Percentiles rank a stretch among this genome's conserved stretches.
phyloP scores from a whole-genome alignment of 2,888 invertebrate species.

The Chirona hameri region DNA sequence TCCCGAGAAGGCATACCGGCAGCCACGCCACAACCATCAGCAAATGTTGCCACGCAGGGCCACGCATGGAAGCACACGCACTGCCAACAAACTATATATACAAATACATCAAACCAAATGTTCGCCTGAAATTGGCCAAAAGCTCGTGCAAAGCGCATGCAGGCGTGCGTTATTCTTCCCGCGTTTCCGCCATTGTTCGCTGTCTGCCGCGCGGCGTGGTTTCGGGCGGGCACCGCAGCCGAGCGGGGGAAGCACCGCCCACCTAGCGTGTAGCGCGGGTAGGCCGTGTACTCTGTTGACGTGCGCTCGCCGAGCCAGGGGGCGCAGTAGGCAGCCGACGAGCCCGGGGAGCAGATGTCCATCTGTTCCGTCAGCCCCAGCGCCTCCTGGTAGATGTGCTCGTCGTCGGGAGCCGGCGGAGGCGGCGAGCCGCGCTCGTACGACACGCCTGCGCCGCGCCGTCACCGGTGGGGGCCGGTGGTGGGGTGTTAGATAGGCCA shows the following conservation, averaged over 20 bases:
- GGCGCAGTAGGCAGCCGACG: background rate
- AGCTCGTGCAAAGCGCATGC: too few relatives aligned
- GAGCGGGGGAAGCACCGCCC: background rate
- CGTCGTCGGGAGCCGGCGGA: slow-evolving; percentile 3
- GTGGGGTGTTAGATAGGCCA: background rate
- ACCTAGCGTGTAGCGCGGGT: slow-evolving; percentile 9
- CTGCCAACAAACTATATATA: too few relatives aligned
- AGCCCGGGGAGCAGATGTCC: background rate
- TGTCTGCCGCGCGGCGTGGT: too few relatives aligned
- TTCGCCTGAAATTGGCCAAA: too few relatives aligned
- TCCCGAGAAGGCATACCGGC: too few relatives aligned
- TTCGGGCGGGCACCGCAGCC: background rate
- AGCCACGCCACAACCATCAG: too few relatives aligned
- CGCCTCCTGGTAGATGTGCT: slow-evolving; percentile 29
- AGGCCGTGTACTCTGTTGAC: background rate
- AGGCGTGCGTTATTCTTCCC: too few relatives aligned
- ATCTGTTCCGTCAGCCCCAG: background rate
- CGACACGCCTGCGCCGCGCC: background rate
- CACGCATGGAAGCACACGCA: too few relatives aligned
- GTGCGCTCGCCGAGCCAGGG: background rate
- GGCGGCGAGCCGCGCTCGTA: slow-evolving; percentile 1
- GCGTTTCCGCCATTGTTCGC: too few relatives aligned
- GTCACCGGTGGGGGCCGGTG: background rate
- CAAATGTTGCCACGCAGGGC: too few relatives aligned
- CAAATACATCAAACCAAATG: too few relatives aligned